A percentile compares a stretch with the other conserved stretches of the same genome.
Evolutionary conservation across 2,113 vertebrate genomes (phyloP).

Genomic region (Lanius ludovicianus): DNA sequence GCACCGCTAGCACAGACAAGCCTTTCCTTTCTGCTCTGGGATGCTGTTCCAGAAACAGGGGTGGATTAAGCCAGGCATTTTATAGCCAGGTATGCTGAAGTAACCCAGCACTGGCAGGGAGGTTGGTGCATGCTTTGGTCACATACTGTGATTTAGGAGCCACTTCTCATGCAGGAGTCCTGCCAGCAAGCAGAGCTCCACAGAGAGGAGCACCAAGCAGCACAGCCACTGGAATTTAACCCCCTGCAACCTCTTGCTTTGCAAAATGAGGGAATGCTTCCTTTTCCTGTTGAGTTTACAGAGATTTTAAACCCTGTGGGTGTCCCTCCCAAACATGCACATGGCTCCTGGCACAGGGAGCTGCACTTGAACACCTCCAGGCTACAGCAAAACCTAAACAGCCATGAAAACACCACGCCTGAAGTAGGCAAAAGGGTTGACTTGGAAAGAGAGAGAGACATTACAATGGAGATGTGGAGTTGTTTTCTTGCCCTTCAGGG

Average conservation of each 20-base stretch:
- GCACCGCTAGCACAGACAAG: not conserved
- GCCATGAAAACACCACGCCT: not conserved
- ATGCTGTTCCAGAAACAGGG: not conserved
- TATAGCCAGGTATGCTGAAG: not conserved
- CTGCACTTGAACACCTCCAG: not conserved
- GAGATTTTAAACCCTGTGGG: not conserved
- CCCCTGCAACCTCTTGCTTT: not conserved
- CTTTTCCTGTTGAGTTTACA: not conserved
- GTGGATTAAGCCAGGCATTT: not conserved
- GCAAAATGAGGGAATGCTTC: not conserved
- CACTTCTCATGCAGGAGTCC: not conserved
- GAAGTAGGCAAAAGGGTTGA: not conserved
- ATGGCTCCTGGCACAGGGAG: not conserved
- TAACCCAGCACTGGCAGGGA: not conserved
- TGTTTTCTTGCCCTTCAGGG: conserved; percentile 33
- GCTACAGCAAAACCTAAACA: not conserved
- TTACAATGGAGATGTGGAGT: not conserved
- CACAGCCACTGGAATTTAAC: not conserved
- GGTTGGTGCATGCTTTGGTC: not conserved
- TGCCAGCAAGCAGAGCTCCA: not conserved
- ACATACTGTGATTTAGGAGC: not conserved
- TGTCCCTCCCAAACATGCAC: not conserved
- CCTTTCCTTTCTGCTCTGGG: not conserved
- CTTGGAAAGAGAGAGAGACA: not conserved
- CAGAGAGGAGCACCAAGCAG: not conserved